Percentiles rank a stretch among this genome's conserved stretches.
Evolutionary conservation across 2,888 invertebrate species (phyloP).

Genomic region (Neoascia interrupta): DNA sequence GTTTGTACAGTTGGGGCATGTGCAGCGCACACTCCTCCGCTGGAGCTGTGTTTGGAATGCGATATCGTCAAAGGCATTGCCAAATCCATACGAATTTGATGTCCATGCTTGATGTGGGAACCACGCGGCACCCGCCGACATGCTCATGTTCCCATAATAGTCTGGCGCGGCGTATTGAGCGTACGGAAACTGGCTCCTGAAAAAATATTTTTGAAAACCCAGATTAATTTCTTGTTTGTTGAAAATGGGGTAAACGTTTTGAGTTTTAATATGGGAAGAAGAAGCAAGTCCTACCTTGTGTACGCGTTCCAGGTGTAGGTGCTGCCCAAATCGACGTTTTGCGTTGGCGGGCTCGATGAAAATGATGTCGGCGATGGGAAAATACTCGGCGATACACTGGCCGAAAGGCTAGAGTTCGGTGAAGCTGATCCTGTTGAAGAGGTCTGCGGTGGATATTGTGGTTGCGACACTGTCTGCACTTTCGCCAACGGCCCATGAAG

Average conservation of each 20-base stretch:
- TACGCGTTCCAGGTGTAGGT: constrained; percentile 77
- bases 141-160: constrained; percentile 78
- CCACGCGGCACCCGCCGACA: constrained; percentile 76
- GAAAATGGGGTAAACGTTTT: not conserved
- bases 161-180: constrained; percentile 77
- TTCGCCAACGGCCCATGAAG: constrained; percentile 47
- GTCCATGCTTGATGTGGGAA: constrained; percentile 78
- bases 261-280: not conserved
- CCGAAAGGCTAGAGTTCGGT: constrained; percentile 77
- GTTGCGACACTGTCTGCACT: constrained; percentile 67
- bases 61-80: constrained; percentile 77
- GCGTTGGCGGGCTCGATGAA: constrained; percentile 76
- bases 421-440: constrained; percentile 79
- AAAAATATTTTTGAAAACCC: no score
- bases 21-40: constrained; percentile 87
- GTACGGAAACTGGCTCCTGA: constrained; percentile 78
- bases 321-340: constrained; percentile 70
- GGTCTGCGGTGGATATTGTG: constrained; percentile 79
- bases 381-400: constrained; percentile 78
- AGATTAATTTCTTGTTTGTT: no score
- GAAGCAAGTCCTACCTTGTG: constrained; percentile 75
- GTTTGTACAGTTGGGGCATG: constrained; percentile 89
- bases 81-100: constrained; percentile 76
- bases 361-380: constrained; percentile 78
- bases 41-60: constrained; percentile 82